These are phyloP conservation scores for Hecatera dysodea DNA, from an alignment of 2,888 invertebrate genomes.

Conservation along the genomic window DNA sequence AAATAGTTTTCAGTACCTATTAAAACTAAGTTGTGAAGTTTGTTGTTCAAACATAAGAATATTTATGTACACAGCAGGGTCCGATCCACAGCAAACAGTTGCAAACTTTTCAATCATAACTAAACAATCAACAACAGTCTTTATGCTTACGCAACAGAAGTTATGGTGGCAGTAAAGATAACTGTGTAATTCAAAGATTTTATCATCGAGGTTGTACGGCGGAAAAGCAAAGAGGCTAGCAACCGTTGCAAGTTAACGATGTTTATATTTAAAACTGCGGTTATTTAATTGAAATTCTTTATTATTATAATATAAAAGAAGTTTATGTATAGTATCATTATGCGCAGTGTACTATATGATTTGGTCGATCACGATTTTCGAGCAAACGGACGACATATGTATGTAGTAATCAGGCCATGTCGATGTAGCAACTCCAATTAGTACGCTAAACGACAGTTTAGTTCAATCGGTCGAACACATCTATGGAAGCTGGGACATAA, in stretches of 20 bases:
- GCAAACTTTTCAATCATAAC: slow-evolving; percentile 47
- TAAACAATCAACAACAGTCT: slow-evolving; percentile 56
- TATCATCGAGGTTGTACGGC: slow-evolving; percentile 76
- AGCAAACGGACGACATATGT: slow-evolving; percentile 14
- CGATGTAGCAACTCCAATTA: slow-evolving; percentile 38
- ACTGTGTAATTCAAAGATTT: slow-evolving; percentile 66
- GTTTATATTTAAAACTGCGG: slow-evolving; percentile 61
- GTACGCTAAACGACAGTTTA: slow-evolving; percentile 40
- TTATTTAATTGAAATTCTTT: slow-evolving; percentile 40
- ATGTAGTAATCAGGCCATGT: slow-evolving; percentile 32
- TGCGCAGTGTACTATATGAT: slow-evolving; percentile 3
- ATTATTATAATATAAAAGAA: slow-evolving; percentile 12
- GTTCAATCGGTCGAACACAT: slow-evolving; percentile 20
- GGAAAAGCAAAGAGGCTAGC: slow-evolving; percentile 73
- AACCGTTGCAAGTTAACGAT: slow-evolving; percentile 60
- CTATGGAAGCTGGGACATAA: slow-evolving; percentile 4
- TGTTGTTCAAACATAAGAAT: slow-evolving; percentile 70
- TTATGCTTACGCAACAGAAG: slow-evolving; percentile 54
- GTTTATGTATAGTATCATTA: slow-evolving; percentile 10
- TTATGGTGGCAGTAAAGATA: slow-evolving; percentile 30
- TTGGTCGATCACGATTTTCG: slow-evolving; percentile 35
- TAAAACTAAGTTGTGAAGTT: slow-evolving; percentile 53
- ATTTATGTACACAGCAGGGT: slow-evolving; percentile 65
- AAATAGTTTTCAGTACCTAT: slow-evolving; percentile 51
- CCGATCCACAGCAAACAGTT: slow-evolving; percentile 61